phyloP scores from a whole-genome alignment of 2,888 invertebrate species.

The Dysmachus trigonus region DNA sequence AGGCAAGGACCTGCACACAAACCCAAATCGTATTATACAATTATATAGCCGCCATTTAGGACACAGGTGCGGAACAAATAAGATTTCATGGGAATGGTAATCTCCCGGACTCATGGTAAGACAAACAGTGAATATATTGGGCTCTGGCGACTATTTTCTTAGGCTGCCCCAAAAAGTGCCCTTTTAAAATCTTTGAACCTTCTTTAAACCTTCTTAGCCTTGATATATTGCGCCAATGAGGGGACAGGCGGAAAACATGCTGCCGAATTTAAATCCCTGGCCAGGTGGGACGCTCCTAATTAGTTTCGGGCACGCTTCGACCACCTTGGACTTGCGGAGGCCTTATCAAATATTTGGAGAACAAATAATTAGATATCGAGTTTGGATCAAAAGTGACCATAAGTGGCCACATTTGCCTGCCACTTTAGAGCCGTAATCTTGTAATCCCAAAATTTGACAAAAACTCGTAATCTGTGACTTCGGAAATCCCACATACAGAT shows the following conservation, averaged over 20 bases:
- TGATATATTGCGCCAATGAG: constrained; percentile 20
- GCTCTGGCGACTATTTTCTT: constrained; percentile 23
- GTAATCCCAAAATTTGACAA: too few relatives aligned
- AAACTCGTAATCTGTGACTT: too few relatives aligned
- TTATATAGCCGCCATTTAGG: constrained; percentile 37
- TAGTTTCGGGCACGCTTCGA: not conserved
- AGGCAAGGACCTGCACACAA: constrained; percentile 15
- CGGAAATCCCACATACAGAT: too few relatives aligned
- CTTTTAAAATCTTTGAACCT: constrained; percentile 25
- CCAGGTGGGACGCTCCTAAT: not conserved
- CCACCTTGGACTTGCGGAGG: not conserved
- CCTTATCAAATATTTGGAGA: not conserved
- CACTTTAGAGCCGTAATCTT: too few relatives aligned
- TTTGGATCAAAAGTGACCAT: too few relatives aligned
- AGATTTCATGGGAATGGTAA: constrained; percentile 44
- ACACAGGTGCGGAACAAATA: constrained; percentile 44
- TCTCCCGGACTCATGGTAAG: constrained; percentile 36
- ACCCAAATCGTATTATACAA: constrained; percentile 28
- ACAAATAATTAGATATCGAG: constrained; percentile 17
- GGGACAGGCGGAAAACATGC: not conserved
- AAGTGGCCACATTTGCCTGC: too few relatives aligned
- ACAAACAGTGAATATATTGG: constrained; percentile 41
- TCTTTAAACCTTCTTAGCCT: constrained; percentile 27
- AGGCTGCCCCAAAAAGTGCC: constrained; percentile 19
- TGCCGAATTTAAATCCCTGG: not conserved